phyloP scores from a whole-genome alignment of 2,888 invertebrate species.

The Theodoxus fluviatilis region DNA sequence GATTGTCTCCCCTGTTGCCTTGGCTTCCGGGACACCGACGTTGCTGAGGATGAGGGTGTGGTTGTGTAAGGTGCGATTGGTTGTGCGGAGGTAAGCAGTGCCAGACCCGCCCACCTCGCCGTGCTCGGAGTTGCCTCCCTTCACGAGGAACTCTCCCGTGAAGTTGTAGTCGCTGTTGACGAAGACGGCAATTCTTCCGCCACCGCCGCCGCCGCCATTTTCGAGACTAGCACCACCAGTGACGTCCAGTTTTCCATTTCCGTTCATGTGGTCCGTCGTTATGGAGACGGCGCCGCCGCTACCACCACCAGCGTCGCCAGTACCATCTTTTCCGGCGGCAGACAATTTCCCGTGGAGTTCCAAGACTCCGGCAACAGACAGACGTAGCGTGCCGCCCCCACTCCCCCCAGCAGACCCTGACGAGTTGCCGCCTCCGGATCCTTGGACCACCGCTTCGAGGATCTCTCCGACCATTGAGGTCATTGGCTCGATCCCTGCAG shows the following conservation, averaged over 20 bases:
- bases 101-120: slow-evolving; percentile 43
- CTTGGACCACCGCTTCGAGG: slow-evolving; percentile 30
- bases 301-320: slow-evolving; percentile 40
- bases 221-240: slow-evolving; percentile 37
- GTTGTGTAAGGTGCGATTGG: too few species aligned
- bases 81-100: slow-evolving; percentile 36
- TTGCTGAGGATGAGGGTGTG: slow-evolving; percentile 27
- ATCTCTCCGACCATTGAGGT: too few species aligned
- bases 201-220: slow-evolving; percentile 45
- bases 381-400: slow-evolving; percentile 39
- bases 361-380: slow-evolving; percentile 30
- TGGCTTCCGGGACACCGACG: slow-evolving; percentile 26
- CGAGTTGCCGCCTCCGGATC: slow-evolving; percentile 40
- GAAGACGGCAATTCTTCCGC: slow-evolving; percentile 37
- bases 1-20: too few species aligned
- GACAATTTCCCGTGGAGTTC: slow-evolving; percentile 41
- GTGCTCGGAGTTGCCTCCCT: slow-evolving; percentile 40
- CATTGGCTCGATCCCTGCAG: slow-evolving; percentile 38
- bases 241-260: slow-evolving; percentile 37
- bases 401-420: slow-evolving; percentile 32
- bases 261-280: slow-evolving; percentile 32
- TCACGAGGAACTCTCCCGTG: slow-evolving; percentile 35
- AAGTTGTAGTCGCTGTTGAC: slow-evolving; percentile 38
- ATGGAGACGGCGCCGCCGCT: slow-evolving; percentile 41
- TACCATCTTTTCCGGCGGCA: slow-evolving; percentile 38